phyloP scores from a whole-genome alignment of 2,113 vertebrate species.

The Aythya baeri region DNA sequence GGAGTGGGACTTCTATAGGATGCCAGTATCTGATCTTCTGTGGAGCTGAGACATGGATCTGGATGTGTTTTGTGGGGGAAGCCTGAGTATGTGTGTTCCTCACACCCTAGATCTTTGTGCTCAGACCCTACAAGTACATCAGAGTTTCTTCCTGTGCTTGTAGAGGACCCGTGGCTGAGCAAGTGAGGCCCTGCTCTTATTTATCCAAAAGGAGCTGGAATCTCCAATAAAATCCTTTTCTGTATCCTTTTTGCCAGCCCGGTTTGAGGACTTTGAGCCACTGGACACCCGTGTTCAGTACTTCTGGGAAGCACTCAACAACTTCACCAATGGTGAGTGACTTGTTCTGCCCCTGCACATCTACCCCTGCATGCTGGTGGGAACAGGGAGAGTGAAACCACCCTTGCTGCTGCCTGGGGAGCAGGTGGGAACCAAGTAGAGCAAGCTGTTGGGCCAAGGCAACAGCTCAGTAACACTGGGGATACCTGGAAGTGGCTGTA shows the following conservation, averaged over 20 bases:
- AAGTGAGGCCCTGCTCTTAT: background rate
- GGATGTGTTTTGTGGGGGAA: background rate
- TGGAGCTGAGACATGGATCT: background rate
- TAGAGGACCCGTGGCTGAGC: background rate
- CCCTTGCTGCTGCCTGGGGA: background rate
- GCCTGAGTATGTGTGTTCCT: background rate
- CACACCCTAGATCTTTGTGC: fast-evolving
- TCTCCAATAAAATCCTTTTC: background rate
- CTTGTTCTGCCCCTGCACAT: background rate
- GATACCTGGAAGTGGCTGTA: background rate
- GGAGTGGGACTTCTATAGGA: background rate
- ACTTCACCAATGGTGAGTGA: conserved; percentile 93
- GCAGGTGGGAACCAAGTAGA: background rate
- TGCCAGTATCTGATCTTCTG: background rate
- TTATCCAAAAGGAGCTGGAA: background rate
- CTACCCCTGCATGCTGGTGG: background rate
- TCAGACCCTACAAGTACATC: background rate
- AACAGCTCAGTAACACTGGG: background rate
- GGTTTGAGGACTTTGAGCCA: conserved; percentile 93
- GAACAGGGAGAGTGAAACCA: background rate
- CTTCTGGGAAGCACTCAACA: conserved; percentile 95
- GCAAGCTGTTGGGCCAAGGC: background rate
- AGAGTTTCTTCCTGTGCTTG: background rate
- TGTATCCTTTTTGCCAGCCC: conserved; percentile 77
- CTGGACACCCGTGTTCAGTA: conserved; percentile 90